Base-by-base conservation (phyloP, 2,113 vertebrate genomes). In the Pelecanoides urinatrix region DNA sequence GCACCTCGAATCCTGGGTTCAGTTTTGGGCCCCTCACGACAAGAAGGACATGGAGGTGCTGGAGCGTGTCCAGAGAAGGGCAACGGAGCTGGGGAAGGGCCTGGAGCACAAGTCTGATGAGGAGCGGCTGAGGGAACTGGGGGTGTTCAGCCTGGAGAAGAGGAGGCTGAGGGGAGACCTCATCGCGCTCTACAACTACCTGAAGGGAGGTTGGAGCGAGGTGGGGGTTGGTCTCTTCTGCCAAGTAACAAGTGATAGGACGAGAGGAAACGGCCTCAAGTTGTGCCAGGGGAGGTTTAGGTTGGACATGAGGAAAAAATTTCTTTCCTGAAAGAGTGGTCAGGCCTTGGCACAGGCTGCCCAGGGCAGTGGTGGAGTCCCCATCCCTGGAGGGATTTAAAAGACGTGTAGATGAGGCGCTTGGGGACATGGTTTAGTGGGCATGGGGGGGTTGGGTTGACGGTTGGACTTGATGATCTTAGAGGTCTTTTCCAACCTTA, bases 201-300 rank as follows among this genome's bases (percentile, higher is more conserved):
- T n/a, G 68, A 25, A 10, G 62, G 34, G 38, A 42, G 22, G 4
- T 0, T 11, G 44, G 2, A 23, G 16, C 0, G 1, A 47, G 5
- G 7, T 11, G 32, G 29, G 29, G 2, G 13, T 3, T 0, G 1
- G 14, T 13, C 25, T 84, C n/a, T 70, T 9, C 22, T 88, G 11
- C 20, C 22, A 13, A 7, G 40, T 1, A 7, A n/a, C 16, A 20
- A 19, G 13, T 0, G 0, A 47, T 0, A 18, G 17, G 22, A 52
- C 2, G 2, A 32, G 34, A 53, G 18, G 10, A 67, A 88, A 45
- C 0, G 0, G 6, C 6, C 17, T 74, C 27, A 47, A 6, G 15
- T 16, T 74, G 13, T 0, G 0, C 4, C 29, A n/a, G 30, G 10
- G 16, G 1, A 71, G 4, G 17, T 32, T 92, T 36, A 59, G 15